Base-by-base conservation (phyloP, 1,140 invertebrate species). In the Saccostrea cuccullata region DNA sequence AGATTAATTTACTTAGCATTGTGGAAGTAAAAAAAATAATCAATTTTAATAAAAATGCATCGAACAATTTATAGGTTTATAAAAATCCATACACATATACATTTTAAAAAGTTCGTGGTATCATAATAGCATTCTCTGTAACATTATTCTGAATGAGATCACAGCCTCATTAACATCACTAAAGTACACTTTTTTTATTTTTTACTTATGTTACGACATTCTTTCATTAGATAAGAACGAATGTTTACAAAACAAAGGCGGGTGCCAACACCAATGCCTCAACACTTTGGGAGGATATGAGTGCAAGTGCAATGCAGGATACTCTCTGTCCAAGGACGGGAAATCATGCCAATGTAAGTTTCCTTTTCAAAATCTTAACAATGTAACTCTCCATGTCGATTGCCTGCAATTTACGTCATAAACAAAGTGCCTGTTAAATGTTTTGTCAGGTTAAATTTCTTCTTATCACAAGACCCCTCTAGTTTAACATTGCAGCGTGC, bases 251-350 rank as follows among this genome's bases (percentile, higher is more conserved):
- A 91, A 92, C 64, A 91, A 90, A 26, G 93, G 93, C 23, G 94
- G 92, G 2, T 94, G 93, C 85, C 97, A 98, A 92, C 93, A 94
- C 64, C 91, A 92, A 60, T 95, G 94, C 89, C 89, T 93, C 23
- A 94, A 95, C 85, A 93, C 92, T 13, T 20, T 93, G 17, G 94
- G 94, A n/a, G 91, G 92, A 40, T 94, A 90, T 85, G 85, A 92
- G 47, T 95, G 94, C 86, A 84, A 86, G 55, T 94, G 94, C 88
- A 92, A 92, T 84, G 64, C 89, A 12, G 94, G 94, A 0, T 94
- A 91, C 87, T 89, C 89, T 3, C 88, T 94, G 12, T 82, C 90
- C 77, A 73, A 89, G 55, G 92, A 94, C 85, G 92, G 91, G 2
- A 87, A 87, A 30, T 90, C 87, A 13, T 94, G 93, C 87, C 90